These are phyloP conservation scores for Bergia puertoricense DNA, from an alignment of 92 coral and sea anemone genomes.

Conservation along the genomic window DNA sequence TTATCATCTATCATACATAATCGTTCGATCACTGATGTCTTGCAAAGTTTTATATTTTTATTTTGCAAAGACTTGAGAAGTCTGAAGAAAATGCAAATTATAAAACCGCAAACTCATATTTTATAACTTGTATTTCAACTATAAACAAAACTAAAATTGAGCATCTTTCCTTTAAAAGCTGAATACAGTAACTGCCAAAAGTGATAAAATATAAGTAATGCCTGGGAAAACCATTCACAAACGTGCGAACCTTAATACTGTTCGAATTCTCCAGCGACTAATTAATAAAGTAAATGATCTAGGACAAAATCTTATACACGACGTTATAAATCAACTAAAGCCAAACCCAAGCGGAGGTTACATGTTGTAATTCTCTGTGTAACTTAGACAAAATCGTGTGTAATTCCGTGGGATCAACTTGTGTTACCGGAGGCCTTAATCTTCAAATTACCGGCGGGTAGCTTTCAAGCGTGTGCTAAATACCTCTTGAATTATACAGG, in stretches of 20 bases:
- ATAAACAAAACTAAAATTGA: background rate
- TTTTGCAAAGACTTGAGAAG: background rate
- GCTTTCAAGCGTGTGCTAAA: conserved; percentile 13
- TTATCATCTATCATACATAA: no score
- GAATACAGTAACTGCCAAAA: background rate
- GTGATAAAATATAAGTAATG: background rate
- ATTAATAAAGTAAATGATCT: conserved; percentile 15
- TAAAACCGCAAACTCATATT: background rate
- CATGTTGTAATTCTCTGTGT: background rate
- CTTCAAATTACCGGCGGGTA: background rate
- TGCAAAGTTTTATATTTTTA: background rate
- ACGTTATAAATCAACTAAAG: background rate
- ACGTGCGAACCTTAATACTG: background rate
- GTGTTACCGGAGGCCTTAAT: background rate
- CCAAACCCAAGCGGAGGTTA: background rate
- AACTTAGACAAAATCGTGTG: background rate
- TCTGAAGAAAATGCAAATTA: conserved; percentile 5
- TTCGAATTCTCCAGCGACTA: conserved; percentile 15
- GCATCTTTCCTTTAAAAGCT: no score
- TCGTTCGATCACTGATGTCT: background rate
- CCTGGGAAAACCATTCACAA: conserved; percentile 12
- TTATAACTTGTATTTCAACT: background rate
- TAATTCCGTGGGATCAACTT: background rate
- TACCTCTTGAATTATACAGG: conserved; percentile 5
- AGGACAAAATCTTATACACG: background rate